Evolutionary conservation across 2,113 vertebrate species (phyloP), one percentile per base, ranked within the genome.

Genomic region (Myxocyprinus asiaticus): DNA sequence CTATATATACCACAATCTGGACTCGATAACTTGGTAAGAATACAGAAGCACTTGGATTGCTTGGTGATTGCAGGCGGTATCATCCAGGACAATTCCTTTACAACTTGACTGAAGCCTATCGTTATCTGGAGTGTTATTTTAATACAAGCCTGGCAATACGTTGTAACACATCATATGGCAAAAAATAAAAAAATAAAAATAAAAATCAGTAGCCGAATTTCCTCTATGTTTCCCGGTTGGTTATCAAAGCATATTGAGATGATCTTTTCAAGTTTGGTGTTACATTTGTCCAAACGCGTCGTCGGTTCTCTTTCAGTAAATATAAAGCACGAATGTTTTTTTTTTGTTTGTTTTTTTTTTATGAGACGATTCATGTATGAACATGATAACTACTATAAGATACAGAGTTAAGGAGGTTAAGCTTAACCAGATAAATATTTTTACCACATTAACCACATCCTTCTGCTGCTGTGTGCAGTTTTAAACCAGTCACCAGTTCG

Each of bases 211-310:
- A 47, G 44, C 43, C 17, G 56, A 61, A 73, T 48, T 48, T 44
- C 0, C 15, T 12, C 44, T 59, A 7, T 14, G 8, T 17, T 42
- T 44, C 3, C 45, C 22, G 47, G 12, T 43, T 76, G 61, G 47
- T 76, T 76, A 76, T 64, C 47, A 62, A 48, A 14, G 33, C 22
- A 51, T 42, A 47, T 44, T 9, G 63, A 50, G 58, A 11, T 6
- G 33, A 65, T 43, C 3, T 76, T 76, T 76, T 58, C 61, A 76
- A 76, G 48, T 65, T 76, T 76, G 15, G 4, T 33, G 22, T 58
- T 15, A 15, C 6, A 58, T 15, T n/a, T 58, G 5, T 6, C 6
- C 55, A 11, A 58, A n/a, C 55, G 55, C 55, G 55, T 58, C 55
- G 55, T 58, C 5, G 5, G 55, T 33, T 48, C 12, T 15, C 47